A percentile compares a stretch with the other conserved stretches of the same genome.
These are phyloP conservation scores for Atherinomorus stipes DNA, from an alignment of 2,113 vertebrate species.

Conservation along the genomic window DNA sequence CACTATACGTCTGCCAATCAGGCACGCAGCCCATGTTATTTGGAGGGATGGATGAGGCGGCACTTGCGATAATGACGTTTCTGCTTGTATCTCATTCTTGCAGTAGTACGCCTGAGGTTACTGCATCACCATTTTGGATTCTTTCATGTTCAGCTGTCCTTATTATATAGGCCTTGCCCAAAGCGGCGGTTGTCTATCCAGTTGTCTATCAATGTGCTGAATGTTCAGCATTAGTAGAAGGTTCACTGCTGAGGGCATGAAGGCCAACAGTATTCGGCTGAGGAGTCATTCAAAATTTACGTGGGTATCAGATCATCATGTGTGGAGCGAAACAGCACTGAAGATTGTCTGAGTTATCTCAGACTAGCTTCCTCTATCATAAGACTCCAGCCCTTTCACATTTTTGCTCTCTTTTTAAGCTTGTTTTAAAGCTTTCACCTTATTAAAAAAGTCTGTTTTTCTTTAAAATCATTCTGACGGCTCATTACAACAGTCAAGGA, in stretches of 20 bases:
- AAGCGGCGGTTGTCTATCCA: constrained; percentile 25
- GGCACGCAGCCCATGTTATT: constrained; percentile 69
- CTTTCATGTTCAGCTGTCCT: constrained; percentile 58
- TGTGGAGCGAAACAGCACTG: constrained; percentile 9
- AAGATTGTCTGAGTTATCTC: constrained; percentile 43
- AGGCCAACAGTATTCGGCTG: constrained; percentile 42
- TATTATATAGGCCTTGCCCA: constrained; percentile 47
- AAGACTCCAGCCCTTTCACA: constrained; percentile 31
- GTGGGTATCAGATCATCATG: constrained; percentile 20
- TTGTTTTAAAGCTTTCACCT: constrained; percentile 61
- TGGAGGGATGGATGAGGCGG: constrained; percentile 63
- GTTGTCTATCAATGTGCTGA: constrained; percentile 36
- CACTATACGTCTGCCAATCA: constrained; percentile 73
- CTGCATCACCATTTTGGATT: constrained; percentile 54
- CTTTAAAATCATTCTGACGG: constrained; percentile 78
- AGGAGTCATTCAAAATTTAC: constrained; percentile 34
- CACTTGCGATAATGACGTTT: constrained; percentile 68
- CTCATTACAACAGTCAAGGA: constrained; percentile 73
- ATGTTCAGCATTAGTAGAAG: constrained; percentile 24
- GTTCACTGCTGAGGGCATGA: constrained; percentile 15
- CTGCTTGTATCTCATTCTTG: constrained; percentile 66
- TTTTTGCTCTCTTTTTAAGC: constrained; percentile 41
- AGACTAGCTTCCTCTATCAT: constrained; percentile 21
- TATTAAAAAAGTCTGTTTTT: constrained; percentile 73
- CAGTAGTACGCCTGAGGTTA: constrained; percentile 61